phyloP scores from a whole-genome alignment of 1,140 invertebrate genomes.

The Coelopa frigida region DNA sequence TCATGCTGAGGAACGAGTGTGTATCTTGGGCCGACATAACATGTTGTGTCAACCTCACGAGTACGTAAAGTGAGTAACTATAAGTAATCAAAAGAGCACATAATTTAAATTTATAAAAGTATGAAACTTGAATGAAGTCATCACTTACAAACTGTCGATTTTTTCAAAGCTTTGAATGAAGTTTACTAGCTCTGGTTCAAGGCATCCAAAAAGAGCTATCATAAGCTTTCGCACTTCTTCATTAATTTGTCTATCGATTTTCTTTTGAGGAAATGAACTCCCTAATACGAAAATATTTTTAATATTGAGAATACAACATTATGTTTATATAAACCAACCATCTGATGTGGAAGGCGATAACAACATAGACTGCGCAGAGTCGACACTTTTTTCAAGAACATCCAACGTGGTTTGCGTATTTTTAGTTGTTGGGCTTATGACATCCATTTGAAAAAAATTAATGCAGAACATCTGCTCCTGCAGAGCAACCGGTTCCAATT shows the following conservation, averaged over 20 bases:
- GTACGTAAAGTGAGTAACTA: conserved; percentile 86
- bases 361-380: conserved; percentile 30
- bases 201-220: conserved; percentile 74
- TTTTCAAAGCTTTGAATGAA: conserved; percentile 82
- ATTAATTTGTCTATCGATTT: conserved; percentile 62
- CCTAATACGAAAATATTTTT: background rate
- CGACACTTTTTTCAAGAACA: conserved; percentile 30
- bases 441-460: conserved; percentile 84
- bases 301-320: background rate
- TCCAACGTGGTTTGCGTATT: conserved; percentile 53
- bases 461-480: conserved; percentile 95
- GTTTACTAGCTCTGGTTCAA: conserved; percentile 77
- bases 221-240: conserved; percentile 79
- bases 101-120: background rate
- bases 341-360: conserved; percentile 19
- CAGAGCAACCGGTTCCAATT: conserved; percentile 86
- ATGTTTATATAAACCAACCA: background rate
- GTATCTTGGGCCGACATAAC: conserved; percentile 85
- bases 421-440: conserved; percentile 48
- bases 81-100: conserved; percentile 24
- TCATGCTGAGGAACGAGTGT: conserved; percentile 85
- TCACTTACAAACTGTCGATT: conserved; percentile 77
- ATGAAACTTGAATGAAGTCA: conserved; percentile 1
- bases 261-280: conserved; percentile 48
- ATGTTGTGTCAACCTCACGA: conserved; percentile 82